These are phyloP conservation scores for Clytia hemisphaerica DNA, from an alignment of 30 jellyfish, hydroid and myxozoan species.

Conservation along the genomic window DNA sequence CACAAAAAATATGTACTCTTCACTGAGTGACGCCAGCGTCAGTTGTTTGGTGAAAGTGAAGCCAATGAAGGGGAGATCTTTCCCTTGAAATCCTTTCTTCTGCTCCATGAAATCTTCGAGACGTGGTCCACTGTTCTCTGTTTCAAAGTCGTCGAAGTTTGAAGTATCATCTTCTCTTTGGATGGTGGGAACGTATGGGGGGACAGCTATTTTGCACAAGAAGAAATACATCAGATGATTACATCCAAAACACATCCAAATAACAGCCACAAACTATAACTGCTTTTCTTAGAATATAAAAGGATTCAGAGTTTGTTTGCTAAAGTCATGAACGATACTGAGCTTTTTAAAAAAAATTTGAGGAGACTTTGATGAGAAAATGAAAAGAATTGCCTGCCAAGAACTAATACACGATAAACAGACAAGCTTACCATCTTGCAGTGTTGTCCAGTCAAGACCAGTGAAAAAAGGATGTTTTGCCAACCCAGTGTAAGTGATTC, in stretches of 20 bases:
- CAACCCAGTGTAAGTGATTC: slow-evolving; percentile 82
- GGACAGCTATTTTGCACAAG: too few relatives aligned
- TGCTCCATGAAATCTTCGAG: slow-evolving; percentile 86
- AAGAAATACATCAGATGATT: too few relatives aligned
- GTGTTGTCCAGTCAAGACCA: slow-evolving; percentile 99
- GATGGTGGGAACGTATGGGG: slow-evolving; percentile 97
- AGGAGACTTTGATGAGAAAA: too few relatives aligned
- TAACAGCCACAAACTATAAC: too few relatives aligned
- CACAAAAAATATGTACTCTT: slow-evolving; percentile 33
- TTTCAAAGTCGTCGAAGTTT: slow-evolving; percentile 90
- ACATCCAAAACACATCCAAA: too few relatives aligned
- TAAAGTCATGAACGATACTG: too few relatives aligned
- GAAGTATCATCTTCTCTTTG: slow-evolving; percentile 95
- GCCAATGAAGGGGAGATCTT: slow-evolving; percentile 95
- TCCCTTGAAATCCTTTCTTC: slow-evolving; percentile 84
- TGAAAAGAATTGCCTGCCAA: too few relatives aligned
- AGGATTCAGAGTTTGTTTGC: too few relatives aligned
- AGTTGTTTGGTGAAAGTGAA: slow-evolving; percentile 90
- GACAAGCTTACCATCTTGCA: slow-evolving; percentile 76
- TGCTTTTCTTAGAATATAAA: too few relatives aligned
- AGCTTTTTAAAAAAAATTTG: too few relatives aligned
- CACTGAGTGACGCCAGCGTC: slow-evolving; percentile 57
- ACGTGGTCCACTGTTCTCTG: slow-evolving; percentile 88
- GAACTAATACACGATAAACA: too few relatives aligned
- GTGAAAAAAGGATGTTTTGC: slow-evolving; percentile 92